These are phyloP conservation scores for Eupithecia subumbrata DNA, from an alignment of 2,888 invertebrate species.

Conservation along the genomic window DNA sequence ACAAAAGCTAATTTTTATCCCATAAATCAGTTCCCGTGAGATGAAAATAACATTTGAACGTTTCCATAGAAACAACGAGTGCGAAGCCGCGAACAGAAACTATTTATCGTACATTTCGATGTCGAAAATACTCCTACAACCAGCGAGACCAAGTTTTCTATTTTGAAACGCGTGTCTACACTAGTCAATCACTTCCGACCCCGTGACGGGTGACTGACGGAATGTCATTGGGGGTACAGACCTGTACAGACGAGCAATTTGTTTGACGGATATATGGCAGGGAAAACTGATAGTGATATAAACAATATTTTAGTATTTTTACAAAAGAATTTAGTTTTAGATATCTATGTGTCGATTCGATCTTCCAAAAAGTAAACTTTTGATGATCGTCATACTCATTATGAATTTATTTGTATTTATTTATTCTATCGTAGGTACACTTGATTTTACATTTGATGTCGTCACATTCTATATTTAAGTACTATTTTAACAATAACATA, in stretches of 20 bases:
- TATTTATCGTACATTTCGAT: too few species aligned
- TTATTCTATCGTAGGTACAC: too few species aligned
- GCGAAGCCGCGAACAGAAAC: too few species aligned
- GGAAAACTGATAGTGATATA: not conserved
- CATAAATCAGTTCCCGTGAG: too few species aligned
- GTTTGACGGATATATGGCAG: constrained; percentile 23
- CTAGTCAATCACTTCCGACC: constrained; percentile 47
- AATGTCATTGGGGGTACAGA: constrained; percentile 38
- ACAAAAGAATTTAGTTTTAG: not conserved
- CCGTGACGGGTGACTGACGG: constrained; percentile 46
- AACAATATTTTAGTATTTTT: not conserved
- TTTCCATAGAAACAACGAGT: too few species aligned
- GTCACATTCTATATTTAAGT: too few species aligned
- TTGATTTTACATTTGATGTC: too few species aligned
- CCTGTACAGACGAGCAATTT: constrained; percentile 41
- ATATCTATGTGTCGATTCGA: not conserved
- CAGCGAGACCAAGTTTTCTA: not conserved
- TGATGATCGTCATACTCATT: not conserved
- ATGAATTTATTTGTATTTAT: too few species aligned
- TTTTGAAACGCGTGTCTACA: constrained; percentile 18
- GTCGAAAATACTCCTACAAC: too few species aligned
- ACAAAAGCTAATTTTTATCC: too few species aligned
- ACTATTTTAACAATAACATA: too few species aligned
- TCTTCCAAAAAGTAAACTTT: not conserved
- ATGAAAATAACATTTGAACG: too few species aligned